A percentile compares a stretch with the other conserved stretches of the same genome.
phyloP scores from a whole-genome alignment of 2,113 vertebrate genomes.

The Heptranchias perlo region DNA sequence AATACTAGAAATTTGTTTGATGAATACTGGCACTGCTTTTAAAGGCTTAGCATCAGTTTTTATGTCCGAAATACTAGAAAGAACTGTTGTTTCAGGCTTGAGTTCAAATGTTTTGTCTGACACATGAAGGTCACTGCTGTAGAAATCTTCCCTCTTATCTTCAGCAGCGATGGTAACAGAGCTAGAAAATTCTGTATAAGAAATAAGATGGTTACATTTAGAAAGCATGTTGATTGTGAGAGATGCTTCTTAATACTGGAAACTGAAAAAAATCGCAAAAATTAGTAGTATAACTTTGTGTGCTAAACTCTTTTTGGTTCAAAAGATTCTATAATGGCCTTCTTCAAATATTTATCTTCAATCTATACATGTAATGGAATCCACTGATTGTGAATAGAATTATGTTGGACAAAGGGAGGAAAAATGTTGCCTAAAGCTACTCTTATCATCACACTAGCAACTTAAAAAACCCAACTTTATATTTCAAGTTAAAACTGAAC shows the following conservation, averaged over 20 bases:
- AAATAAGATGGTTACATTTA: slow-evolving; percentile 63
- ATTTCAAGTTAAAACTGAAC: not conserved
- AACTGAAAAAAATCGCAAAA: not conserved
- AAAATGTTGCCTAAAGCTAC: not conserved
- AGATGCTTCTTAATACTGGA: not conserved
- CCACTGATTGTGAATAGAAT: not conserved
- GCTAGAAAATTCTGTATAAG: slow-evolving; percentile 76
- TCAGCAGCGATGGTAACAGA: slow-evolving; percentile 69
- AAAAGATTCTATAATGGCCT: not conserved
- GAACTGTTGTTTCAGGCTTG: slow-evolving; percentile 72
- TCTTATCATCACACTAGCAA: not conserved
- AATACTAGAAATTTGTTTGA: slow-evolving; percentile 60
- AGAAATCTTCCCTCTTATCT: slow-evolving; percentile 70
- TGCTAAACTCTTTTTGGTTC: not conserved
- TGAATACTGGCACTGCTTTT: slow-evolving; percentile 69
- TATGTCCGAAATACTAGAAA: slow-evolving; percentile 64
- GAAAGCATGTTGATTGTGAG: slow-evolving; percentile 39
- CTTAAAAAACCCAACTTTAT: not conserved
- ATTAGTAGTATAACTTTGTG: not conserved
- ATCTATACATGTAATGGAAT: not conserved
- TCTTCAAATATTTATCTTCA: slow-evolving; percentile 10
- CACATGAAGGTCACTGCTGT: slow-evolving; percentile 69
- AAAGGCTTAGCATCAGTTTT: slow-evolving; percentile 50
- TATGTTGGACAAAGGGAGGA: not conserved
- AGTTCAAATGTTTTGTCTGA: slow-evolving; percentile 83